Evolutionary conservation across 2,797 vertebrate genomes (phyloP).

Genomic region (Setipinna tenuifilis): DNA sequence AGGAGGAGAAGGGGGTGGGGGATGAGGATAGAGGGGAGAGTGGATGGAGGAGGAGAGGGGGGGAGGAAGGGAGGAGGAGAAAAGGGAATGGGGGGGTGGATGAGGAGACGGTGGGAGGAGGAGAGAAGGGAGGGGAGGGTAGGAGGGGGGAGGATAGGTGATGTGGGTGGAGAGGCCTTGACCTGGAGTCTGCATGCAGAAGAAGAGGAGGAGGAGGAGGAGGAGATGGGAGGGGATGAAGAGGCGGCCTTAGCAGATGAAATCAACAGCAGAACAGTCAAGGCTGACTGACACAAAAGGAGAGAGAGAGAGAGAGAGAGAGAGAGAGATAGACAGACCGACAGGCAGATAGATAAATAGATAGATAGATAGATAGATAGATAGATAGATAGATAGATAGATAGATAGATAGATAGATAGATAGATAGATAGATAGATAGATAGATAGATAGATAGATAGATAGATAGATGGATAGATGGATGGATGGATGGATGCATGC

Average conservation of each 20-base stretch:
- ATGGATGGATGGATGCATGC: too few species aligned
- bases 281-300: background rate
- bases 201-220: background rate
- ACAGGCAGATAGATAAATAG: background rate
- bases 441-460: too few species aligned
- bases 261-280: conserved; percentile 10
- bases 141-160: background rate
- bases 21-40: too few species aligned
- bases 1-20: background rate
- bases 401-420: too few species aligned
- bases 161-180: conserved; percentile 4
- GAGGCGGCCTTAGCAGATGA: background rate
- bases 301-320: background rate
- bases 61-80: background rate
- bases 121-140: background rate
- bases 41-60: background rate
- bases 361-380: background rate
- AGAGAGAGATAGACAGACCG: background rate
- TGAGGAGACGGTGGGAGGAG: background rate
- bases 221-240: background rate
- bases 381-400: too few species aligned
- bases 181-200: background rate
- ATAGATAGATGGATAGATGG: too few species aligned
- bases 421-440: too few species aligned
- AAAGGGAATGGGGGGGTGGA: too few species aligned